Conservation (phyloP, 2,113 vertebrate species). For the Notothenia coriiceps region DNA sequence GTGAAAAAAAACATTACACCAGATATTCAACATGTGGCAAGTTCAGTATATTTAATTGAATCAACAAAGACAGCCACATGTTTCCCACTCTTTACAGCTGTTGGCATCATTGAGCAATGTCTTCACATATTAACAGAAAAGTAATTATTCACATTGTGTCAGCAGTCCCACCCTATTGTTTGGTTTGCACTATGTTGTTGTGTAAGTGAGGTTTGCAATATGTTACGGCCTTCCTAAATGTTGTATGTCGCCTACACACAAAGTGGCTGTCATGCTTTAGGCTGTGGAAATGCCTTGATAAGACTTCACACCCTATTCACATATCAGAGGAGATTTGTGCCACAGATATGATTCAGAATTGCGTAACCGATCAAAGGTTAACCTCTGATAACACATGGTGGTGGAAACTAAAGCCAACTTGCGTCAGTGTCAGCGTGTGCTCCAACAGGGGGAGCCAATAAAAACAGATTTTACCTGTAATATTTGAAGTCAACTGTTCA, state of each 20-base stretch:
- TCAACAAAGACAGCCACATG: neutral
- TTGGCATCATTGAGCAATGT: neutral
- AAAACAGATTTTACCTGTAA: no score
- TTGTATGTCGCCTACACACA: neutral
- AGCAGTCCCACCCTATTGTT: no score
- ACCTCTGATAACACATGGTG: constrained; percentile 22
- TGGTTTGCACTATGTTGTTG: neutral
- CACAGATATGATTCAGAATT: constrained; percentile 32
- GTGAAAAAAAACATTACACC: constrained; percentile 2
- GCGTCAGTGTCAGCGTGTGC: rapidly evolving
- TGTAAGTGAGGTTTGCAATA: neutral
- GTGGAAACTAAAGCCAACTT: neutral
- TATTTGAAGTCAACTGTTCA: neutral
- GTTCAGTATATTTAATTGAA: neutral
- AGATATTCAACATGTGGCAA: constrained; percentile 28
- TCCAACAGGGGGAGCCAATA: constrained; percentile 19
- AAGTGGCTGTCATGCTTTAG: neutral
- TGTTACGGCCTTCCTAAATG: neutral
- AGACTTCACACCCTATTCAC: constrained; percentile 1
- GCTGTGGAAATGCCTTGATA: constrained; percentile 19
- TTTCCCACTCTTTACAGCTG: neutral
- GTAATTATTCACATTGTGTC: neutral
- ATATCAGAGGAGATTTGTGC: constrained; percentile 20
- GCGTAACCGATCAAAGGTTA: constrained; percentile 60
- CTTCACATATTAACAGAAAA: neutral